Evolutionary conservation across 2,113 vertebrate species (phyloP), one percentile per base, ranked within the genome.

Genomic region (Bothrops jararaca): DNA sequence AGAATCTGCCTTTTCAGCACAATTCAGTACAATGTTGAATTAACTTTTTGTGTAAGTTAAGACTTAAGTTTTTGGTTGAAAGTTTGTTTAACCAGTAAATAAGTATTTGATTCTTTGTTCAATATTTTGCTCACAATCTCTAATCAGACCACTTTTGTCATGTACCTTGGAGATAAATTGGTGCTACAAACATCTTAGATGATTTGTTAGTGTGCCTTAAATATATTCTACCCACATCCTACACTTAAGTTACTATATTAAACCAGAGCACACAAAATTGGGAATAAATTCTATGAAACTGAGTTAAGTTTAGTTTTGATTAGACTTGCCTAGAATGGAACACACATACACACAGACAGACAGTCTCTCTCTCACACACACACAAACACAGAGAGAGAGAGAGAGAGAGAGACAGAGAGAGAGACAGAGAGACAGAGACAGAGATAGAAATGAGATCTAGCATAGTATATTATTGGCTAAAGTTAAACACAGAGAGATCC

Each of bases 371-470:
- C 52, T 12, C 0, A 12, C 52, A 48, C 5, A 48, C 45, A 45
- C 45, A 45, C 45, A 45, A 3, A 45, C 45, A 48, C 5, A 48
- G 45, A 48, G 5, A 48, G 45, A 45, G 45, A 45, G 45, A 45
- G 42, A 45, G 42, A 45, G 3, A 45, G 42, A 45, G 45, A 42
- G 42, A 39, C 39, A 42, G 3, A 45, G 45, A 45, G 45, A 45
- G 45, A 45, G 4, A 12, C 3, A 9, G 4, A 56, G 4, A 42
- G 4, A 6, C 5, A 5, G 20, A 6, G 5, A 5, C 0, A 7
- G 6, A 23, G 54, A 58, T 7, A 48, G 45, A 48, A 48, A 23
- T 69, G 5, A 39, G n/a, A 39, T 3, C 34, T 39, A 39, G n/a
- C 20, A 39, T 80, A 18, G 6, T 39, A 80, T 80, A 80, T 74